phyloP scores from a whole-genome alignment of 2,888 invertebrate species.

The Aleiodes leptofemur region DNA sequence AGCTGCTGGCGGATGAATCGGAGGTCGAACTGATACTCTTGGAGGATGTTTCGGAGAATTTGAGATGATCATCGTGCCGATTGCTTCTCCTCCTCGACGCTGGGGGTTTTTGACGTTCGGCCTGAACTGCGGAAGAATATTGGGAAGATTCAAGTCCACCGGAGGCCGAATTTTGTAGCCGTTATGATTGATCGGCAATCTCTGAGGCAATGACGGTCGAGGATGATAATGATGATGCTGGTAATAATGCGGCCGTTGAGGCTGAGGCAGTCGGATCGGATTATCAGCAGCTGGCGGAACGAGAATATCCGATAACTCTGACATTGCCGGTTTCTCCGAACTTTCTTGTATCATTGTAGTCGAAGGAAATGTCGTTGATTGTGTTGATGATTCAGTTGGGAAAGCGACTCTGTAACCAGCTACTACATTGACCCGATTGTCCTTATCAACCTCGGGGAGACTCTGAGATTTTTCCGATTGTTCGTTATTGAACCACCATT shows the following conservation, averaged over 20 bases:
- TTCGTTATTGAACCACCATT: slow-evolving; percentile 46
- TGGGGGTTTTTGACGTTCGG: slow-evolving; percentile 80
- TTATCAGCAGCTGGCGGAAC: slow-evolving; percentile 68
- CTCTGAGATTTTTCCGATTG: slow-evolving; percentile 43
- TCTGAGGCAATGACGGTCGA: slow-evolving; percentile 61
- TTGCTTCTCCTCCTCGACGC: slow-evolving; percentile 71
- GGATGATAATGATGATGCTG: slow-evolving; percentile 58
- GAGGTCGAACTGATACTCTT: slow-evolving; percentile 33
- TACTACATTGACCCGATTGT: slow-evolving; percentile 42
- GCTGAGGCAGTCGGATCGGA: slow-evolving; percentile 49
- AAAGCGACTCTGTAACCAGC: slow-evolving; percentile 42
- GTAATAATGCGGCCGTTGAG: slow-evolving; percentile 62
- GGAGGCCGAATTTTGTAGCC: slow-evolving; percentile 60
- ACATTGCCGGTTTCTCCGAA: slow-evolving; percentile 56
- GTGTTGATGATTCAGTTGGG: slow-evolving; percentile 48
- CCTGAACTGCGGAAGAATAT: slow-evolving; percentile 84
- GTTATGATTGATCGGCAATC: slow-evolving; percentile 39
- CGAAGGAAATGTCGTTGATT: slow-evolving; percentile 50
- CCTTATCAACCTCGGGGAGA: slow-evolving; percentile 37
- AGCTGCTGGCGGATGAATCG: slow-evolving; percentile 21
- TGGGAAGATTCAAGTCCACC: slow-evolving; percentile 76
- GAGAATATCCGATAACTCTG: slow-evolving; percentile 67
- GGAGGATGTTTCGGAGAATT: slow-evolving; percentile 36
- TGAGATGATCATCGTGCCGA: slow-evolving; percentile 60
- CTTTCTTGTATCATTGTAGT: slow-evolving; percentile 39